Evolutionary conservation across 92 coral and sea anemone species (phyloP).

Genomic region (Diadumene lineata): DNA sequence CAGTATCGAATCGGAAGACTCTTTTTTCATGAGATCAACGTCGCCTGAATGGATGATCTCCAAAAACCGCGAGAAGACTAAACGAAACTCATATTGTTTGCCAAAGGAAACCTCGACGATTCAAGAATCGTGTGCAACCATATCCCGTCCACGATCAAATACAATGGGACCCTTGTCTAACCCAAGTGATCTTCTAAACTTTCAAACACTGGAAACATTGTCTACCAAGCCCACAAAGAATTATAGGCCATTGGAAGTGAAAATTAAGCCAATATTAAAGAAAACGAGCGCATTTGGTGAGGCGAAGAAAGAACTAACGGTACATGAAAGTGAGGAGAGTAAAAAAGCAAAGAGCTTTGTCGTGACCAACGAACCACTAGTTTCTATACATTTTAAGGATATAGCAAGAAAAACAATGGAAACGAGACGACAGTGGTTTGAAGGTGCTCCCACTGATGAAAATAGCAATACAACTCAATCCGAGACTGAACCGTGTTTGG

Average conservation of each 20-base stretch:
- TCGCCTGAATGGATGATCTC: slow-evolving; percentile 25
- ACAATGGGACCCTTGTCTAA: slow-evolving; percentile 18
- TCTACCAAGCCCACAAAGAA: slow-evolving; percentile 5
- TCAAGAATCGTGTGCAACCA: background rate
- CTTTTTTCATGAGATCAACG: background rate
- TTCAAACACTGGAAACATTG: slow-evolving; percentile 26
- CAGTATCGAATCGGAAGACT: slow-evolving; percentile 10
- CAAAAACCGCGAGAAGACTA: slow-evolving; percentile 12
- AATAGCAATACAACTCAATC: background rate
- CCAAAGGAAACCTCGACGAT: slow-evolving; percentile 8
- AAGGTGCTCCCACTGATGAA: background rate
- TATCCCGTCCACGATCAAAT: slow-evolving; percentile 27
- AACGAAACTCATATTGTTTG: slow-evolving; percentile 20
- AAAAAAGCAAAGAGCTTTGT: slow-evolving; percentile 15
- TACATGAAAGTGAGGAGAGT: background rate
- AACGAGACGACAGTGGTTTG: slow-evolving; percentile 41
- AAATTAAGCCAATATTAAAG: slow-evolving; percentile 13
- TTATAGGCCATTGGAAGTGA: slow-evolving; percentile 4
- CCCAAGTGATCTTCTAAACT: slow-evolving; percentile 7
- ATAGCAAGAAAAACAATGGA: slow-evolving; percentile 34
- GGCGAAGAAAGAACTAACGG: background rate
- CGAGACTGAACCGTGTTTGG: background rate
- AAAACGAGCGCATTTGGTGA: background rate
- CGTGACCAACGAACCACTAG: slow-evolving; percentile 20
- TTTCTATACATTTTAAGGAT: slow-evolving; percentile 15